phyloP scores from a whole-genome alignment of 1,140 invertebrate genomes.

The Zelostemma sp. region DNA sequence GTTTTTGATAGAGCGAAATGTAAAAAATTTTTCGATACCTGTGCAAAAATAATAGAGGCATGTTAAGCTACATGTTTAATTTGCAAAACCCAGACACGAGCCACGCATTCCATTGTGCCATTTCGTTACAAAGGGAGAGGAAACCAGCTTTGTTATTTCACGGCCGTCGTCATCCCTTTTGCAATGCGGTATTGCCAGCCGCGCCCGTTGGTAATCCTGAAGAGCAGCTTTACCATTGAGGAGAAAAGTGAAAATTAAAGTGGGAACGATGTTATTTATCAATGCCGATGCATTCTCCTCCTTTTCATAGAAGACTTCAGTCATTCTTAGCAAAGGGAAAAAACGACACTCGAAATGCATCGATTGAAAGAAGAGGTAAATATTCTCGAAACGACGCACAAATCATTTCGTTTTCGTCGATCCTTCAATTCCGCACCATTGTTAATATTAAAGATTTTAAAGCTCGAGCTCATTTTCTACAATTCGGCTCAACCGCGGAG shows the following conservation, averaged over 20 bases:
- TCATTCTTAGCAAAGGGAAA: neutral
- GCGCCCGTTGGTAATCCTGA: conserved; percentile 38
- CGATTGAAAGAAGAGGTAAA: too few relatives aligned
- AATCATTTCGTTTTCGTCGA: too few relatives aligned
- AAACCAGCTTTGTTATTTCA: conserved; percentile 64
- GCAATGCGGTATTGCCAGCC: conserved; percentile 24
- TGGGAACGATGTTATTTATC: conserved; percentile 39
- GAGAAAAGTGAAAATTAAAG: conserved; percentile 44
- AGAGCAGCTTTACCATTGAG: conserved; percentile 48
- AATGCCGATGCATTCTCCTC: conserved; percentile 6
- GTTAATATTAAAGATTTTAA: too few relatives aligned
- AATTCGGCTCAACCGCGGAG: neutral
- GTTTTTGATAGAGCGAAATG: too few relatives aligned
- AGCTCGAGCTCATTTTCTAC: too few relatives aligned
- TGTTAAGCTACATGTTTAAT: conserved; percentile 65
- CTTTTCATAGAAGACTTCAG: conserved; percentile 28
- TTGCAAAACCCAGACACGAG: conserved; percentile 58
- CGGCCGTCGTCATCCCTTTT: conserved; percentile 44
- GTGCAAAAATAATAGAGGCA: conserved; percentile 45
- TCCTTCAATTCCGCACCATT: too few relatives aligned
- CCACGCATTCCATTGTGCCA: conserved; percentile 51
- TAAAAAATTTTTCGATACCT: conserved; percentile 23
- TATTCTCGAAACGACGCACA: too few relatives aligned
- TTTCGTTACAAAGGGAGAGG: conserved; percentile 55
- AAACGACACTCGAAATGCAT: too few relatives aligned